A percentile compares a stretch with the other conserved stretches of the same genome.
Conservation (phyloP, 2,888 invertebrate genomes). For the Lottia scabra region DNA sequence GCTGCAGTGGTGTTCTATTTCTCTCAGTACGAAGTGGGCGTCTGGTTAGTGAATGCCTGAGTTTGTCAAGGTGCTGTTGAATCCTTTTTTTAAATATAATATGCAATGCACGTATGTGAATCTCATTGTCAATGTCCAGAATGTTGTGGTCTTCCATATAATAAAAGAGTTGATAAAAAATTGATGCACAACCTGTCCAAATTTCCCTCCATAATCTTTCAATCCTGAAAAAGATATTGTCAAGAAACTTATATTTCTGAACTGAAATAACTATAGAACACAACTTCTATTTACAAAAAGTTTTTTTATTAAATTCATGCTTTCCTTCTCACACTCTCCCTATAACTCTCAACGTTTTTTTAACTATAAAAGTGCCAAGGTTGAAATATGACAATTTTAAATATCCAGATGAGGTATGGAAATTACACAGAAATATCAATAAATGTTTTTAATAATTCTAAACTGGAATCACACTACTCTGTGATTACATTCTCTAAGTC, state of each 20-base stretch:
- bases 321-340: too few relatives aligned
- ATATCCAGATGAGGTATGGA: too few relatives aligned
- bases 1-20: conserved; percentile 12
- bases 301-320: too few relatives aligned
- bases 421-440: too few relatives aligned
- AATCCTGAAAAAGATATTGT: conserved; percentile 7
- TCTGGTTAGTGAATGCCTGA: conserved; percentile 21
- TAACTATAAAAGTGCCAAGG: too few relatives aligned
- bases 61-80: conserved; percentile 10
- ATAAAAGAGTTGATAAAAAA: conserved; percentile 16
- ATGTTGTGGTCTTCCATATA: conserved; percentile 8
- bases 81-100: conserved; percentile 15
- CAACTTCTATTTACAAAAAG: background rate
- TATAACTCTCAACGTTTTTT: background rate
- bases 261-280: background rate
- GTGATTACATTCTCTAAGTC: too few relatives aligned
- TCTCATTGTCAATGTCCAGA: conserved; percentile 12
- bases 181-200: background rate
- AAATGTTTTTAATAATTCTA: too few relatives aligned
- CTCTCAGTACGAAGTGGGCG: conserved; percentile 20
- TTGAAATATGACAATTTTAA: too few relatives aligned
- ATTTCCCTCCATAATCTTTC: conserved; percentile 25
- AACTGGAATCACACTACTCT: too few relatives aligned
- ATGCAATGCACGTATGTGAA: conserved; percentile 21
- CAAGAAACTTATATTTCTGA: background rate